Evolutionary conservation across 2,888 invertebrate genomes (phyloP).

Genomic region (Formica aserva): DNA sequence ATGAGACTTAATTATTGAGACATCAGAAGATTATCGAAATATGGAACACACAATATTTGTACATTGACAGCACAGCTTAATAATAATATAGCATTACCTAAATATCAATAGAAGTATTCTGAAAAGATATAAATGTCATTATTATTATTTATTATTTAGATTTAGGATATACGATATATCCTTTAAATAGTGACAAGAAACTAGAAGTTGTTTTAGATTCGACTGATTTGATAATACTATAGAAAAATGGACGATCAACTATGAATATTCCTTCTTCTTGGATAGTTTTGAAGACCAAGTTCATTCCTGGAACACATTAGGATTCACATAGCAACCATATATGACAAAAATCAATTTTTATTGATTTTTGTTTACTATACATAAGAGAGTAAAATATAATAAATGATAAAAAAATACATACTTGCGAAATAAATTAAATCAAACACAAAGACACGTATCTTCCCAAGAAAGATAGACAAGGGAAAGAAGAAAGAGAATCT

Average conservation of each 20-base stretch:
- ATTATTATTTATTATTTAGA: conserved; percentile 27
- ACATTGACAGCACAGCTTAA: not conserved
- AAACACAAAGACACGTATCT: not conserved
- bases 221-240: conserved; percentile 32
- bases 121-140: not conserved
- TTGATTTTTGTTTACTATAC: not conserved
- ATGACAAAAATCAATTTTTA: not conserved
- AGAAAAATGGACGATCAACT: conserved; percentile 55
- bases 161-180: conserved; percentile 1
- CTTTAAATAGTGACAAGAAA: conserved; percentile 10
- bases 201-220: not conserved
- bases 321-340: conserved; percentile 6
- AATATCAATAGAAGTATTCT: not conserved
- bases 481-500: conserved; percentile 2
- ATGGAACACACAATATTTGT: not conserved
- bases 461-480: not conserved
- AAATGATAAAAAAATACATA: not conserved
- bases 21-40: not conserved
- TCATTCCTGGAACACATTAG: conserved; percentile 49
- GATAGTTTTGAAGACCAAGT: not conserved
- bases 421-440: not conserved
- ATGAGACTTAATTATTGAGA: not conserved
- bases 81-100: not conserved
- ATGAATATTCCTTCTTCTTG: not conserved
- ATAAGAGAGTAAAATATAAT: conserved; percentile 6